Conservation (phyloP, 2,888 invertebrate species). For the Eutolmus rufibarbis region DNA sequence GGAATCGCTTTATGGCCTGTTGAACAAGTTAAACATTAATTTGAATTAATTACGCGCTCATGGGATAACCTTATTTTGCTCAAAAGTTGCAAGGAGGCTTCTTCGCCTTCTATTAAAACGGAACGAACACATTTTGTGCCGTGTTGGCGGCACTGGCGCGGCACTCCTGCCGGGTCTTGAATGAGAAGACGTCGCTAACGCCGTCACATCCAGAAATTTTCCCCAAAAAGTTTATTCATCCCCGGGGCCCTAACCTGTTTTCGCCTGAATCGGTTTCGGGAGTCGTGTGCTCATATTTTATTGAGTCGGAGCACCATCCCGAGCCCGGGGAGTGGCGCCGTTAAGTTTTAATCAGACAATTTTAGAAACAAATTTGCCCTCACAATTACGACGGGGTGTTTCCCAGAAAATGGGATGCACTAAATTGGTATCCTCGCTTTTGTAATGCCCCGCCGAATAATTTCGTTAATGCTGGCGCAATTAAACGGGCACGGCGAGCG, state of each 20-base stretch:
- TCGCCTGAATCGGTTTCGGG: conserved; percentile 14
- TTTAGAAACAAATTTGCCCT: conserved; percentile 6
- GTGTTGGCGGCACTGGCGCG: neutral
- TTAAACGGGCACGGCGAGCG: neutral
- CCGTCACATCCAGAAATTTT: conserved; percentile 16
- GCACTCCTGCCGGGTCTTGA: neutral
- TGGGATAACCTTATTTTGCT: conserved; percentile 34
- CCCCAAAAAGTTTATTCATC: conserved; percentile 24
- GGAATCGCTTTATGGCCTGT: conserved; percentile 36
- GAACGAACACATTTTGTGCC: neutral
- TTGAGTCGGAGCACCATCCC: neutral
- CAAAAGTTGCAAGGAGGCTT: neutral
- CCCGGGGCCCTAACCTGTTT: conserved; percentile 17
- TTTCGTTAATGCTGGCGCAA: neutral
- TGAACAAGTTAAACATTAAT: conserved; percentile 36
- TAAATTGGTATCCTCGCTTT: neutral
- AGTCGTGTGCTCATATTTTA: conserved; percentile 19
- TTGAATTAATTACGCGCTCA: conserved; percentile 35
- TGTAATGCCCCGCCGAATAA: neutral
- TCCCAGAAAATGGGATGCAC: neutral
- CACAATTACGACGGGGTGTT: neutral
- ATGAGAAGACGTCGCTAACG: neutral
- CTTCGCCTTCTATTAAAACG: neutral
- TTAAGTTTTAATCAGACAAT: conserved; percentile 17
- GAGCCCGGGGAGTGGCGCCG: neutral